These are phyloP conservation scores for Heliconius congener DNA, from an alignment of 1,140 invertebrate species.

Conservation along the genomic window DNA sequence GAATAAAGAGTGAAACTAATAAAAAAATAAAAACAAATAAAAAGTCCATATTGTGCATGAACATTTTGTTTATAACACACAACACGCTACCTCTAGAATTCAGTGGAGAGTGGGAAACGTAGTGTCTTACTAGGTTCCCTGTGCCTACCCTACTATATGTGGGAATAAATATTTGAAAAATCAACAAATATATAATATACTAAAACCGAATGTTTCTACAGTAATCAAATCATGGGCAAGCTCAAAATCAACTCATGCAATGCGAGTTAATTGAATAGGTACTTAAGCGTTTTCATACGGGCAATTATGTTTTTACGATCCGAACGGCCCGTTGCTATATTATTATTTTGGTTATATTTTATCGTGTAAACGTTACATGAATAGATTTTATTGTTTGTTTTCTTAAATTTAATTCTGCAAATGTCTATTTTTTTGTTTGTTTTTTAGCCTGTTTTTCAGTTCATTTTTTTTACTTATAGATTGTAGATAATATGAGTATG, in stretches of 20 bases:
- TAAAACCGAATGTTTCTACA: slow-evolving; percentile 11
- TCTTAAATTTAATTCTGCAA: not conserved
- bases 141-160: not conserved
- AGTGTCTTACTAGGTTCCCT: no score
- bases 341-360: slow-evolving; percentile 18
- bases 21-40: no score
- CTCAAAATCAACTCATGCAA: slow-evolving; percentile 32
- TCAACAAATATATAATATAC: not conserved
- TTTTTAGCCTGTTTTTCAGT: no score
- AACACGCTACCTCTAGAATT: no score
- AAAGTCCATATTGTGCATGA: no score
- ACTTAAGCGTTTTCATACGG: slow-evolving; percentile 48
- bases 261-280: slow-evolving; percentile 43
- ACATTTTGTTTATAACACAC: no score
- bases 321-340: slow-evolving; percentile 35
- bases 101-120: no score
- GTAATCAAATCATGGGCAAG: slow-evolving; percentile 23
- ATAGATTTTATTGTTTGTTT: slow-evolving; percentile 3
- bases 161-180: not conserved
- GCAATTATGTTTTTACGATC: slow-evolving; percentile 45
- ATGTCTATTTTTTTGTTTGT: no score
- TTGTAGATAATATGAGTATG: no score
- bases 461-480: no score
- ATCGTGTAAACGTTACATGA: not conserved
- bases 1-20: not conserved